These are phyloP conservation scores for Colaptes auratus DNA, from an alignment of 2,113 vertebrate genomes.

Conservation along the genomic window DNA sequence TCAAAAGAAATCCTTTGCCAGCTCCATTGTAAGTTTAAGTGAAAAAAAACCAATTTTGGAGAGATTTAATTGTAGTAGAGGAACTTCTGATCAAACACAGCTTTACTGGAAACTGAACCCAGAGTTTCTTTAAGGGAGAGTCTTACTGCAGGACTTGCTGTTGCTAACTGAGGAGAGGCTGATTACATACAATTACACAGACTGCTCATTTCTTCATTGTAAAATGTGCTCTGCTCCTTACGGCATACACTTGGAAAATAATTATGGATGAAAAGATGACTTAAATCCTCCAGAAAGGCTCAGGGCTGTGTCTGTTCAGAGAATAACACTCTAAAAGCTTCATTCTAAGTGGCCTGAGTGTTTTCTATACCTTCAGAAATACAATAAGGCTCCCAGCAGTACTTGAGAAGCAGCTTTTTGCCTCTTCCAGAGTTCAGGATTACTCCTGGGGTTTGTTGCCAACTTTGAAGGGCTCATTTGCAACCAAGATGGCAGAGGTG, in stretches of 20 bases:
- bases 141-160: conserved; percentile 20
- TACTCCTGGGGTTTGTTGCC: not conserved
- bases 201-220: conserved; percentile 66
- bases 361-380: not conserved
- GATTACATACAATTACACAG: conserved; percentile 72
- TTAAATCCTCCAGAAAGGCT: not conserved
- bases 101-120: conserved; percentile 64
- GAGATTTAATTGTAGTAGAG: conserved; percentile 43
- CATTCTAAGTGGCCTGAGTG: not conserved
- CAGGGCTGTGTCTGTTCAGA: not conserved
- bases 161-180: conserved; percentile 63
- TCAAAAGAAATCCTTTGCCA: not conserved
- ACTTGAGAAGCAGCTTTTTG: not conserved
- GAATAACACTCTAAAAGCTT: not conserved
- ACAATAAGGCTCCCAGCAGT: not conserved
- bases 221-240: not conserved
- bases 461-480: not conserved
- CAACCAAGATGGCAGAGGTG: not conserved
- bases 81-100: conserved; percentile 28
- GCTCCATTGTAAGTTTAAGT: not conserved
- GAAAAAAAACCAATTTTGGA: conserved; percentile 53
- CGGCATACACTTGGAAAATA: conserved; percentile 44
- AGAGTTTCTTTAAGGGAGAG: conserved; percentile 13
- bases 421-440: not conserved
- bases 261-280: conserved; percentile 46